Base-by-base conservation (phyloP, 1,140 invertebrate species). In the Trichoplusia ni region DNA sequence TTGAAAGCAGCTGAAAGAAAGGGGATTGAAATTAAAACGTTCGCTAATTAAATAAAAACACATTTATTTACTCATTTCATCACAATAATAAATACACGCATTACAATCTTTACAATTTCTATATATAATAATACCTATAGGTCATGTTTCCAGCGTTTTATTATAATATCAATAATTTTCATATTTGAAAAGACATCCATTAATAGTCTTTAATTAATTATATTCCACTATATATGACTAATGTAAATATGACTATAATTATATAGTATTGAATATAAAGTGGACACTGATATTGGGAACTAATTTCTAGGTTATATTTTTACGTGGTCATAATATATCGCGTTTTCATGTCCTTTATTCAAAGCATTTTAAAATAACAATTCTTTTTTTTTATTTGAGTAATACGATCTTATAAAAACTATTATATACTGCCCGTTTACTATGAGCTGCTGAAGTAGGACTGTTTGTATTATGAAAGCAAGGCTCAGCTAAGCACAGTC, bases 1-100 rank as follows among this genome's bases (percentile, higher is more conserved):
- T 33, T 11, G 11, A 2, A 31, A 1, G 11, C 2, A 5, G 7
- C 2, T 25, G 5, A n/a, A 29, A 1, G 7, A 4, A 8, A 49
- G 14, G 6, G 19, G n/a, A 21, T 16, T 13, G 9, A 16, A 56
- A 27, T 47, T 8, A 46, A 44, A 23, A 25, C 37, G 38, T 14
- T 19, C 2, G 1, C 0, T n/a, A 8, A 27, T 46, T 19, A 27
- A 40, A 47, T 33, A 53, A 71, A 71, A 74, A 69, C 56, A 75
- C 72, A 75, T 75, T 75, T 71, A 75, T 71, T 68, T 67, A 71
- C 38, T 65, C 49, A 53, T 67, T 58, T 69, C 56, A 62, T 70
- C 54, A 69, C 68, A 47, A 69, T 59, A 69, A 67, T 64, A 64
- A 75, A 67, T 47, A 71, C 66, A 71, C 51, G 49, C 61, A 75